phyloP scores from a whole-genome alignment of 2,797 vertebrate species.

The Pachyuromys duprasi region DNA sequence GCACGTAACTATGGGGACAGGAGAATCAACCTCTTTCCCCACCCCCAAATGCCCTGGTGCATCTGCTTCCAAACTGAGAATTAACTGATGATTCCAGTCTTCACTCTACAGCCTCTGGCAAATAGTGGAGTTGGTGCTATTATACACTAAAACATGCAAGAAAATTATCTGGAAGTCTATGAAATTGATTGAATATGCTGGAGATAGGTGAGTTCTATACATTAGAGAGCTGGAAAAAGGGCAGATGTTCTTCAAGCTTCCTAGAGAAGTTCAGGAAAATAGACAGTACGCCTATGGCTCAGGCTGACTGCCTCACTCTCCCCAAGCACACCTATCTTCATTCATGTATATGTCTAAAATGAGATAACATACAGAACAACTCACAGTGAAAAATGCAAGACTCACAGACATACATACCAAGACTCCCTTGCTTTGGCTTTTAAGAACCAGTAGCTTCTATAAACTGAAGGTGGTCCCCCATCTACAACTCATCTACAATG shows the following conservation, averaged over 20 bases:
- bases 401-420: not conserved
- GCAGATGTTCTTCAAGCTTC: conserved; percentile 3
- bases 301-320: not conserved
- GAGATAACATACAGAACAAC: not conserved
- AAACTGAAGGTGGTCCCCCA: not conserved
- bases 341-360: not conserved
- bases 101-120: conserved; percentile 13
- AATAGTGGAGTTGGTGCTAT: not conserved
- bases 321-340: not conserved
- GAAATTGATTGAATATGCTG: conserved; percentile 12
- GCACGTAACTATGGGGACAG: conserved; percentile 71
- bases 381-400: not conserved
- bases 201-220: not conserved
- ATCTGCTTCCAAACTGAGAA: conserved; percentile 60
- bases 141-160: not conserved
- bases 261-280: conserved; percentile 30
- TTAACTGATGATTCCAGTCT: conserved; percentile 46
- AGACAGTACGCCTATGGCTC: not conserved
- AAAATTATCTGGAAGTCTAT: conserved; percentile 33
- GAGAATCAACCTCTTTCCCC: conserved; percentile 61
- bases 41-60: conserved; percentile 53
- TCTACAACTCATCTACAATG: not conserved
- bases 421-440: not conserved
- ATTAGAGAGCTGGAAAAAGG: not conserved
- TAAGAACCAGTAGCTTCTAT: not conserved